These are phyloP conservation scores for Drepanosiphum platanoidis DNA, from an alignment of 2,888 invertebrate species.

Conservation along the genomic window DNA sequence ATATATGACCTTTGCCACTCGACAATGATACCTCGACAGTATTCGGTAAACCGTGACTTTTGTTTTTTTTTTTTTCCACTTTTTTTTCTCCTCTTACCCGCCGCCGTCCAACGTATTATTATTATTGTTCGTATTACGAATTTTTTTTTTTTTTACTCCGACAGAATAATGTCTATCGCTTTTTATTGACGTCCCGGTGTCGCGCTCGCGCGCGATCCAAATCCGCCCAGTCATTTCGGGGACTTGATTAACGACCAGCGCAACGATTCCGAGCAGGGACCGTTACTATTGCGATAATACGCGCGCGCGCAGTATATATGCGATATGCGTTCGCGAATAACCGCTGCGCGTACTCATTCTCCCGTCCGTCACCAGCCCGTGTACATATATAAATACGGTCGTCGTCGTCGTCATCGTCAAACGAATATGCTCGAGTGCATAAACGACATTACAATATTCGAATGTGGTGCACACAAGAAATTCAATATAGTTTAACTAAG, in stretches of 20 bases:
- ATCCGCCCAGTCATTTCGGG: conserved; percentile 54
- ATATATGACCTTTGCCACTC: conserved; percentile 57
- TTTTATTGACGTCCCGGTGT: conserved; percentile 47
- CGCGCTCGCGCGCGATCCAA: conserved; percentile 36
- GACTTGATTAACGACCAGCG: conserved; percentile 60
- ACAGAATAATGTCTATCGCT: conserved; percentile 50
- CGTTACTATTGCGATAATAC: not conserved
- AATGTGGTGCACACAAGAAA: conserved; percentile 58
- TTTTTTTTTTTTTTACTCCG: conserved; percentile 34
- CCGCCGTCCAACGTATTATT: conserved; percentile 14
- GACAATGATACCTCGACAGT: conserved; percentile 56
- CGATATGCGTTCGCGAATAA: not conserved
- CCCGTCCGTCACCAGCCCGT: not conserved
- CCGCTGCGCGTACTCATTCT: not conserved
- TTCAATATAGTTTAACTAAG: conserved; percentile 64
- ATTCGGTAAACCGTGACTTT: conserved; percentile 60
- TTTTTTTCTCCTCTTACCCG: conserved; percentile 38
- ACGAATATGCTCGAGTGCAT: not conserved
- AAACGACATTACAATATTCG: not conserved
- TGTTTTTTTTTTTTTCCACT: conserved; percentile 17
- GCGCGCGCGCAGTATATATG: not conserved
- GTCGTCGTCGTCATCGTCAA: conserved; percentile 38
- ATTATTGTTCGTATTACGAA: conserved; percentile 31
- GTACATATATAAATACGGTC: not conserved
- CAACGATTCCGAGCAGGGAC: conserved; percentile 36